phyloP scores from a whole-genome alignment of 1,140 invertebrate species.

The Drosophila burlai region DNA sequence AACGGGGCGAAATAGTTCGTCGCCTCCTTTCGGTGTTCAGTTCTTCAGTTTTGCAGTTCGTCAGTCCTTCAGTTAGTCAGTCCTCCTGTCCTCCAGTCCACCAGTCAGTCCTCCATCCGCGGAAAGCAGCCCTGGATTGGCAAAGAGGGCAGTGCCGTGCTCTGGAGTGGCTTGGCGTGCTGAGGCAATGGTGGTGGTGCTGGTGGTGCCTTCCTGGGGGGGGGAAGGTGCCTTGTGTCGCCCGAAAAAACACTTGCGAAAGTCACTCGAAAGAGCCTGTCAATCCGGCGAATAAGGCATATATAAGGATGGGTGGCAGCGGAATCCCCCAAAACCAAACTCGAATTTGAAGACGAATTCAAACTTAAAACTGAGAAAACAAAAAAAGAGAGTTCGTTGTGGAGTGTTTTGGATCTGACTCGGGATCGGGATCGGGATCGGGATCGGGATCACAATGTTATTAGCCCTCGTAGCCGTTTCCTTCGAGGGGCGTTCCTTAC shows the following conservation, averaged over 20 bases:
- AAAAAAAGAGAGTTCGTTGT: no score
- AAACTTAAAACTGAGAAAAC: not conserved
- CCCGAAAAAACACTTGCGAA: slow-evolving; percentile 69
- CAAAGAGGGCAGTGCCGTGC: not conserved
- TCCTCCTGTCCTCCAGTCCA: not conserved
- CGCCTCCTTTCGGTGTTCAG: slow-evolving; percentile 63
- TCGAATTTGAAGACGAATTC: not conserved
- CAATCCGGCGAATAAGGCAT: slow-evolving; percentile 52
- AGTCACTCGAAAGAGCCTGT: slow-evolving; percentile 66
- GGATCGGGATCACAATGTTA: slow-evolving; percentile 40
- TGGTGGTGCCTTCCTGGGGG: not conserved
- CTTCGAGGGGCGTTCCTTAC: slow-evolving; percentile 50
- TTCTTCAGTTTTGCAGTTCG: not conserved
- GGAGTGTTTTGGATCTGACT: no score
- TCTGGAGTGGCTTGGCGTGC: slow-evolving; percentile 20
- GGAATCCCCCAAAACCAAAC: not conserved
- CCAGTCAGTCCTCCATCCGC: slow-evolving; percentile 1
- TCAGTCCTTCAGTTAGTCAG: not conserved
- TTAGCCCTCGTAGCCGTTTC: slow-evolving; percentile 53
- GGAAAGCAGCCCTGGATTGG: slow-evolving; percentile 16
- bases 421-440: slow-evolving; percentile 9
- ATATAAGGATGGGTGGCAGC: slow-evolving; percentile 33
- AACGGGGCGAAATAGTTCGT: slow-evolving; percentile 77
- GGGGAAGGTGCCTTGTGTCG: slow-evolving; percentile 59
- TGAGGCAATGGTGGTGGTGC: not conserved